A percentile compares a stretch with the other conserved stretches of the same genome.
Evolutionary conservation across 2,113 vertebrate genomes (phyloP).

Genomic region (Mus pahari): DNA sequence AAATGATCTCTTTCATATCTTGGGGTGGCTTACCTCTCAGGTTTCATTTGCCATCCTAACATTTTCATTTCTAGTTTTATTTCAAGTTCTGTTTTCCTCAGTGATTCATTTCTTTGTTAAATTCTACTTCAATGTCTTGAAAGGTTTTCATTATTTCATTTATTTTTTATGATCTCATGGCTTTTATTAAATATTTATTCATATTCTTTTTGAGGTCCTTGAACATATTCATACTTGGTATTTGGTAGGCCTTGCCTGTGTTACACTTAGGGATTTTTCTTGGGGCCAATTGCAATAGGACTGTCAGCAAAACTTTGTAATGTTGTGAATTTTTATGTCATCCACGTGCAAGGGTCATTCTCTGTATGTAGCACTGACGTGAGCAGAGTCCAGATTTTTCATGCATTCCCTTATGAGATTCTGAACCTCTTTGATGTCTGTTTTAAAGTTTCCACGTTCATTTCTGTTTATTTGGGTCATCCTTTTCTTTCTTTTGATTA

Average conservation of each 20-base stretch:
- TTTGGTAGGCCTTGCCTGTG: neutral
- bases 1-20: neutral
- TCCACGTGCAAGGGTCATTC: neutral
- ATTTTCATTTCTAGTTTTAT: neutral
- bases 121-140: neutral
- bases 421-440: neutral
- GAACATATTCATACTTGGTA: neutral
- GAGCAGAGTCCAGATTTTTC: neutral
- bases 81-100: neutral
- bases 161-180: neutral
- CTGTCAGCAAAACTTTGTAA: neutral
- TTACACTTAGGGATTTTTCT: neutral
- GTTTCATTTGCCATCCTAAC: neutral
- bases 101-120: neutral
- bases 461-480: neutral
- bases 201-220: neutral
- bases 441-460: neutral
- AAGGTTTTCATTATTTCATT: neutral
- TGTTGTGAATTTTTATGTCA: neutral
- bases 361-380: neutral
- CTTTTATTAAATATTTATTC: neutral
- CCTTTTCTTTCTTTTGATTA: neutral
- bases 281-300: neutral
- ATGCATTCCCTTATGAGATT: neutral
- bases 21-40: neutral